A percentile compares a stretch with the other conserved stretches of the same genome.
Evolutionary conservation across 2,113 vertebrate genomes (phyloP).

Genomic region (Periophthalmus modestus): DNA sequence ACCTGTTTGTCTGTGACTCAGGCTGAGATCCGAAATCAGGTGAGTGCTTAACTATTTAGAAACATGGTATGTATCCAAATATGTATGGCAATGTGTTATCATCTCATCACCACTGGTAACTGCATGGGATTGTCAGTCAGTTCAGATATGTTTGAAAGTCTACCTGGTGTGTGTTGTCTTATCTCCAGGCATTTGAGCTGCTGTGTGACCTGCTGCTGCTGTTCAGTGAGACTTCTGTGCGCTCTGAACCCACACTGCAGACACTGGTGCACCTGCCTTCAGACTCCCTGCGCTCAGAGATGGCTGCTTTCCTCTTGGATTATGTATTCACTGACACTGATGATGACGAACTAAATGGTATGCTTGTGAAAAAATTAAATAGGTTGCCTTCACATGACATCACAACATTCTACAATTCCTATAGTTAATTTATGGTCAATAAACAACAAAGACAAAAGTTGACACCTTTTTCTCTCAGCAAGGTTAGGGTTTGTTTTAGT

Average conservation of each 20-base stretch:
- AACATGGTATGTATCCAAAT: neutral
- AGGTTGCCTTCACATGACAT: too few species aligned
- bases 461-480: too few species aligned
- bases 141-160: neutral
- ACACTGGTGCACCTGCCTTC: constrained; percentile 71
- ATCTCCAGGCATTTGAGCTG: constrained; percentile 82
- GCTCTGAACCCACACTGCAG: constrained; percentile 58
- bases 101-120: too few species aligned
- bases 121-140: too few species aligned
- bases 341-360: constrained; percentile 50
- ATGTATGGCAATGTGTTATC: neutral
- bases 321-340: constrained; percentile 80
- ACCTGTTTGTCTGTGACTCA: constrained; percentile 79
- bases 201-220: constrained; percentile 87
- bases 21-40: constrained; percentile 80
- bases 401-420: too few species aligned
- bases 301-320: constrained; percentile 87
- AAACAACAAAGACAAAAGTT: too few species aligned
- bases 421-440: too few species aligned
- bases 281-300: constrained; percentile 77
- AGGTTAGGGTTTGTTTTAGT: too few species aligned
- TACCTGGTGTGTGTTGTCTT: neutral
- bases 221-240: constrained; percentile 68
- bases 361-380: neutral
- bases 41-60: constrained; percentile 36